Base-by-base conservation (phyloP, 2,888 invertebrate genomes). In the Macrophya annulata region DNA sequence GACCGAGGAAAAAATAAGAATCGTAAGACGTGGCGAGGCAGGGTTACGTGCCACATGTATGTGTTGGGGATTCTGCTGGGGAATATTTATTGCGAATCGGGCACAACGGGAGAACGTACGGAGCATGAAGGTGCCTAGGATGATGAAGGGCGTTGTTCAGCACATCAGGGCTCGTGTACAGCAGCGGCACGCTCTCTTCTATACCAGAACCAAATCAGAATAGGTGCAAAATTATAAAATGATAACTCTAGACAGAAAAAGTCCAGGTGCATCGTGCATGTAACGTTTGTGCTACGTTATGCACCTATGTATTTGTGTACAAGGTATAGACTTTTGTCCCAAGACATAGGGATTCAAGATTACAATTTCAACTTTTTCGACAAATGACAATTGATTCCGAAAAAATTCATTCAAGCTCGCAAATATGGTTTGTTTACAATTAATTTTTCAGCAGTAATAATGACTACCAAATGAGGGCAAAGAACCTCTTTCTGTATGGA, bases 121-220 rank as follows among this genome's bases (percentile, higher is more conserved):
- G 90, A 89, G 90, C 90, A 88, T 90, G 91, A 89, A 91, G 90
- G 90, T 91, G 90, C 88, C 91, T 92, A 89, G 90, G 91, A 89
- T 92, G 93, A 91, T 93, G 93, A 89, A 93, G 91, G 90, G 93
- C 91, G 91, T 93, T 93, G 93, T 91, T 92, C 91, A 93, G 91
- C 90, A 93, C 92, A 89, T 93, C 92, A 89, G 92, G 90, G 89
- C 91, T 93, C 88, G 93, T 93, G 89, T 93, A 93, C 91, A 93
- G 93, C 92, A 93, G 91, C 91, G 93, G 93, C 90, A 93, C 92
- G 91, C 93, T 92, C 89, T 93, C 93, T 91, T 93, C 93, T 82
- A 79, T 40, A 82, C 82, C 82, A 45, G 65, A 82, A 68, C 82
- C 82, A 82, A 93, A 92, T 89, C 89, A 89, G 89, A 90, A 90